Base-by-base conservation (phyloP, 2,797 vertebrate species). In the Salarias fasciatus region DNA sequence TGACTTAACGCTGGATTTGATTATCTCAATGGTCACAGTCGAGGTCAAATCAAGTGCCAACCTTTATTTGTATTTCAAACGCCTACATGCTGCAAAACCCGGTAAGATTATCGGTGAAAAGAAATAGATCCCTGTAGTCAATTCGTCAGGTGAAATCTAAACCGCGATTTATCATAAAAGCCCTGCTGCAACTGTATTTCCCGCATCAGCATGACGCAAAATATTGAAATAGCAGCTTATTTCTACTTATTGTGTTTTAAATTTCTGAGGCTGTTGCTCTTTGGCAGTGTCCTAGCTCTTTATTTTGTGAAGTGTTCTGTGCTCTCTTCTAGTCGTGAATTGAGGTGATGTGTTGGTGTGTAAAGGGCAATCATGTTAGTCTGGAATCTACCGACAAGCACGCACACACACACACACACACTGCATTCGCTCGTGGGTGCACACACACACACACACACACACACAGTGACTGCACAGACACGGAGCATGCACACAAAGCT, bases 261-360 rank as follows among this genome's bases (percentile, higher is more conserved):
- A 72, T 77, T 77, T 80, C 47, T 75, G 70, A 80, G 57, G 53
- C 69, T 71, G 28, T 83, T 74, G 79, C 84, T 89, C 87, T 89
- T 90, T 90, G 88, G 86, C 85, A 80, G 83, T 85, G 68, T 87
- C 72, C 83, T 89, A 87, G 87, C 88, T 84, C 72, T 70, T 30
- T 24, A 38, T 63, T 47, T 24, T 24, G 2, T 24, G 1, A 51
- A 52, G 14, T 52, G 35, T 63, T 63, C 74, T 82, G 70, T 81
- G 73, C 81, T 82, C 56, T 72, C 44, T 42, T 68, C 48, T 56
- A 2, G 5, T 52, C 72, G 61, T 63, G 57, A 64, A 64, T 63
- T 75, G 84, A 87, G 86, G 86, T 84, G 85, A 47, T 84, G 77
- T 72, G 78, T 86, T 80, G 79, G 77, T 75, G 82, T 63, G 69